Evolutionary conservation across 2,797 vertebrate species (phyloP), one percentile per base, ranked within the genome.

Genomic region (Poecilia gillii): DNA sequence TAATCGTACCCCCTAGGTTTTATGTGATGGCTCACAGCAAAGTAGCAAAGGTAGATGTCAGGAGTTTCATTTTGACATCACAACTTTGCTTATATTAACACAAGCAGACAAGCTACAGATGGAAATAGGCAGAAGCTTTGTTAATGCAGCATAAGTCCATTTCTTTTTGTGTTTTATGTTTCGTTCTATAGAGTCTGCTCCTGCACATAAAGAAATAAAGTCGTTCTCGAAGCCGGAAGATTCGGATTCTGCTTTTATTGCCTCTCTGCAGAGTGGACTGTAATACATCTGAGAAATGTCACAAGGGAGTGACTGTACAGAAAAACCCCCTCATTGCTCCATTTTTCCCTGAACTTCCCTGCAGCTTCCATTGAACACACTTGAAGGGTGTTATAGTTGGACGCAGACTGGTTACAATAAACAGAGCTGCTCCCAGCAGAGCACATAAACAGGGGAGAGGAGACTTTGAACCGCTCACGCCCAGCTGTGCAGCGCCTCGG

Each of bases 401-500:
- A 25, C 23, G 23, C 66, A 43, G 66, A 4, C 39, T n/a, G 39
- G 39, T 14, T 33, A 13, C 70, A n/a, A 53, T 9, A 57, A 49
- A 31, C 23, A 18, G 1, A 9, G 12, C 41, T 43, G 62, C 39
- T 45, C 8, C 49, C 53, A 76, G 20, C 14, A 39, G 23, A 66
- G 41, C 36, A 66, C 33, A 74, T 18, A 74, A 75, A 45, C 57
- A 2, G 36, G 25, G 76, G 33, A 46, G 53, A 57, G 31, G 16
- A 72, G 75, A 14, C 45, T 68, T 45, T 81, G 31, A 39, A 75
- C 6, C 7, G 16, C 57, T 70, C 66, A 70, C 66, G 23, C 66
- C 66, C 66, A 70, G 23, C 66, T 70, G 66, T 43, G 66, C 66
- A 70, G 25, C 39, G 6, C 66, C 36, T 68, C 11, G 23, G 39